phyloP scores from a whole-genome alignment of 1,140 invertebrate species.

The Psix sp. region DNA sequence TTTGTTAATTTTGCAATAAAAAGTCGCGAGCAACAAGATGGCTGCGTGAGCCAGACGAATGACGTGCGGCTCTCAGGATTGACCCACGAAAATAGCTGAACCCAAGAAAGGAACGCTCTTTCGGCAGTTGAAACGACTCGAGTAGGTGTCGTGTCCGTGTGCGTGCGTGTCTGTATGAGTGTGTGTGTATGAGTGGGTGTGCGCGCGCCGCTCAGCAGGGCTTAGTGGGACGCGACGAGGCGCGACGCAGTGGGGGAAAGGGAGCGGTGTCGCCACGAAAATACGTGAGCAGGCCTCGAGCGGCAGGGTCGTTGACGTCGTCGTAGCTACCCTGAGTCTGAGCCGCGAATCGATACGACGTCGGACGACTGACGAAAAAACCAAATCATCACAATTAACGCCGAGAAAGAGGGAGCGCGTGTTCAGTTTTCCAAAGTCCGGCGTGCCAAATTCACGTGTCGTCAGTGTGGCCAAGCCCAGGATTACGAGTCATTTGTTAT shows the following conservation, averaged over 20 bases:
- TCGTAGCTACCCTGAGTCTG: conserved; percentile 70
- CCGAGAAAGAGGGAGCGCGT: conserved; percentile 23
- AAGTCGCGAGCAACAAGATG: no score
- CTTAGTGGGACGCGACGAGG: conserved; percentile 6
- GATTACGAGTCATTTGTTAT: conserved; percentile 1
- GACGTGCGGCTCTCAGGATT: no score
- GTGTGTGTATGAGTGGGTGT: conserved; percentile 28
- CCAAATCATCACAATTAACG: conserved; percentile 4
- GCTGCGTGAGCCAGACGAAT: no score
- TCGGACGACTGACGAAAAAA: conserved; percentile 27
- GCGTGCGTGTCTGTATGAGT: background rate
- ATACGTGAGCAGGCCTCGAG: conserved; percentile 54
- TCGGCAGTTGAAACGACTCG: background rate
- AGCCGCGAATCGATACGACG: conserved; percentile 69
- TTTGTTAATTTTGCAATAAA: no score
- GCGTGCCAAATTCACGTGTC: background rate
- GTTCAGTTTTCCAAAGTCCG: background rate
- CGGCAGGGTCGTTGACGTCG: conserved; percentile 74
- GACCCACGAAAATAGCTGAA: background rate
- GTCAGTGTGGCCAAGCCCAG: background rate
- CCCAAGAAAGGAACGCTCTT: background rate
- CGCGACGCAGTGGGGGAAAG: conserved; percentile 24
- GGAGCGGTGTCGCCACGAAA: conserved; percentile 64
- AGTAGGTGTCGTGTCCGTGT: conserved; percentile 3
- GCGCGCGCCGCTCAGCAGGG: conserved; percentile 19